phyloP scores from a whole-genome alignment of 2,888 invertebrate genomes.

The Tortrix viridana region DNA sequence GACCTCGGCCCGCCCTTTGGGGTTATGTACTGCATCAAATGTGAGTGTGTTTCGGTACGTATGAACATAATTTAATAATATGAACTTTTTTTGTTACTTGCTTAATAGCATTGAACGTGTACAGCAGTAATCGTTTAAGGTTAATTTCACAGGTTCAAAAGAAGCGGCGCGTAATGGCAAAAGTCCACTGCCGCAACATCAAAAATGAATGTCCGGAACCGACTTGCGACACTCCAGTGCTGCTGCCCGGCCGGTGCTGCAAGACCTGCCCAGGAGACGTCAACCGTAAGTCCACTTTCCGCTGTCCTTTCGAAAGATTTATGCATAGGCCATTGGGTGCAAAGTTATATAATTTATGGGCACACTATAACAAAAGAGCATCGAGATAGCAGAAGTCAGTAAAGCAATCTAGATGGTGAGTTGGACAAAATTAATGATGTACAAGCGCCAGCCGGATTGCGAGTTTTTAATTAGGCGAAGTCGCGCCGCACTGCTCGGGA shows the following conservation, averaged over 20 bases:
- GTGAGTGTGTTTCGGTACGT: conserved; percentile 97
- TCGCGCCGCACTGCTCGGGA: conserved; percentile 40
- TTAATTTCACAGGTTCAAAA: conserved; percentile 88
- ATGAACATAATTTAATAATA: conserved; percentile 43
- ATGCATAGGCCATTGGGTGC: conserved; percentile 26
- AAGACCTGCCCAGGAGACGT: conserved; percentile 94
- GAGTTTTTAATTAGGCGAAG: conserved; percentile 47
- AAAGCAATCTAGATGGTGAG: conserved; percentile 51
- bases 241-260: conserved; percentile 94
- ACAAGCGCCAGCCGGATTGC: conserved; percentile 38
- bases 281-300: conserved; percentile 84
- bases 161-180: conserved; percentile 93
- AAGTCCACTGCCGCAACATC: conserved; percentile 95
- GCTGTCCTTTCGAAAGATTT: conserved; percentile 27
- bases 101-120: background rate
- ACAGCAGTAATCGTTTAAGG: conserved; percentile 3
- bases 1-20: conserved; percentile 97
- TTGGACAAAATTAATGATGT: conserved; percentile 54
- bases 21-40: conserved; percentile 97
- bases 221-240: conserved; percentile 92
- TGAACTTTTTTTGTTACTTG: background rate
- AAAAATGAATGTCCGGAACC: conserved; percentile 96
- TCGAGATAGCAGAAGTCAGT: conserved; percentile 51
- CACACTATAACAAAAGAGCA: conserved; percentile 52
- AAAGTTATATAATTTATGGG: conserved; percentile 31